These are phyloP conservation scores for Vultur gryphus DNA, from an alignment of 2,797 vertebrate species.

Conservation along the genomic window DNA sequence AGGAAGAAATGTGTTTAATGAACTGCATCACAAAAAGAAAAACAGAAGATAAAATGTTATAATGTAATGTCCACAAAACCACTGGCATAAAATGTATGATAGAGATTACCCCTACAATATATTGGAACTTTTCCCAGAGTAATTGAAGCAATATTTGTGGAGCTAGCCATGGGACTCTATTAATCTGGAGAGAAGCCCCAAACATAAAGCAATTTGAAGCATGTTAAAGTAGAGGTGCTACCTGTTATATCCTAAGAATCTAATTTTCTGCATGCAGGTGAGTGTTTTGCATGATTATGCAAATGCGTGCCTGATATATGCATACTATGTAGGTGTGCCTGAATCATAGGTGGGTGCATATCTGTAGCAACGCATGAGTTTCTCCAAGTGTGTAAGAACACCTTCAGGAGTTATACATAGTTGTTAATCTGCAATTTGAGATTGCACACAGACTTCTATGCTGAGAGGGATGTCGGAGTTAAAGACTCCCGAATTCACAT, in stretches of 20 bases:
- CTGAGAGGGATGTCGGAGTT: not conserved
- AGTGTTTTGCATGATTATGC: not conserved
- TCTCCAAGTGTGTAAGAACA: not conserved
- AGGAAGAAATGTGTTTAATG: slow-evolving; percentile 48
- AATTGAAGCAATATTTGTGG: not conserved
- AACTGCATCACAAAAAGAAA: slow-evolving; percentile 19
- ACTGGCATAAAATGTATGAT: not conserved
- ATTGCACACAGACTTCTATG: not conserved
- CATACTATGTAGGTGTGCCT: not conserved
- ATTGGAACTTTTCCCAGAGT: not conserved
- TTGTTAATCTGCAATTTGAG: not conserved
- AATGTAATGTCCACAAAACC: not conserved
- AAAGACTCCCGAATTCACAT: not conserved
- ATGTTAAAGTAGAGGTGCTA: not conserved
- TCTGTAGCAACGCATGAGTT: not conserved
- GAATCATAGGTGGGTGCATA: not conserved
- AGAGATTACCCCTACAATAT: not conserved
- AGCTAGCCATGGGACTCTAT: not conserved
- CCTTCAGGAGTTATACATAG: not conserved
- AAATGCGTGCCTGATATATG: not conserved
- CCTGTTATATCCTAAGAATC: not conserved
- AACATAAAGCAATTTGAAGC: not conserved
- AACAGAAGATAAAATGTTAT: slow-evolving; percentile 14
- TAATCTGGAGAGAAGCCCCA: not conserved
- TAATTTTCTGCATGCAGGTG: not conserved